These are phyloP conservation scores for Noctilio leporinus DNA, from an alignment of 2,113 vertebrate genomes.

Conservation along the genomic window DNA sequence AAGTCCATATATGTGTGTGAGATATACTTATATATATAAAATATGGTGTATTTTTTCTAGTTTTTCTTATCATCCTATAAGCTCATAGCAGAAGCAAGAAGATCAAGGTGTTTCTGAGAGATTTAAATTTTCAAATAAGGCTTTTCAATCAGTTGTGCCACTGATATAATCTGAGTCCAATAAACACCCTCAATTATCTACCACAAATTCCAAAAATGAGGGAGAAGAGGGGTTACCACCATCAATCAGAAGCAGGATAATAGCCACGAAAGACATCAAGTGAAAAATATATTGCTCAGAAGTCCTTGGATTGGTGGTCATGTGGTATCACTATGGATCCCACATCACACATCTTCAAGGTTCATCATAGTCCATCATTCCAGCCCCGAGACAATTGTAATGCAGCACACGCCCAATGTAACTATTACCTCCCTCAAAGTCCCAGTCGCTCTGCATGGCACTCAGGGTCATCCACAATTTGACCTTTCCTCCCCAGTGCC, in stretches of 20 bases:
- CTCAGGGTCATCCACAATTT: background rate
- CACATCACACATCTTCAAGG: background rate
- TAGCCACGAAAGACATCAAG: background rate
- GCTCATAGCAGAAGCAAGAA: background rate
- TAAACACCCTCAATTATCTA: background rate
- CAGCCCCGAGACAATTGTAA: background rate
- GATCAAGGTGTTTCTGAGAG: background rate
- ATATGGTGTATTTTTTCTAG: background rate
- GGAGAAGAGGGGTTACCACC: background rate
- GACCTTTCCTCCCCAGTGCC: background rate
- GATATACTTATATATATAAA: background rate
- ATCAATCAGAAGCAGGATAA: background rate
- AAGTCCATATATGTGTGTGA: background rate
- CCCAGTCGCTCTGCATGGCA: background rate
- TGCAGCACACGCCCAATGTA: too few relatives aligned
- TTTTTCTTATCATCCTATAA: background rate
- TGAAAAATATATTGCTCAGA: background rate
- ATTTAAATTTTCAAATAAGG: background rate
- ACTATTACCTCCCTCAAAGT: background rate
- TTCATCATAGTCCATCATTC: rapidly evolving
- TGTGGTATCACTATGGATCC: background rate
- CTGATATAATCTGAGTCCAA: background rate
- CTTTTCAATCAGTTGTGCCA: background rate
- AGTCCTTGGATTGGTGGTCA: background rate
- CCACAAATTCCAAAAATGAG: background rate